These are phyloP conservation scores for Megalops cyprinoides DNA, from an alignment of 2,797 vertebrate genomes.

Conservation along the genomic window DNA sequence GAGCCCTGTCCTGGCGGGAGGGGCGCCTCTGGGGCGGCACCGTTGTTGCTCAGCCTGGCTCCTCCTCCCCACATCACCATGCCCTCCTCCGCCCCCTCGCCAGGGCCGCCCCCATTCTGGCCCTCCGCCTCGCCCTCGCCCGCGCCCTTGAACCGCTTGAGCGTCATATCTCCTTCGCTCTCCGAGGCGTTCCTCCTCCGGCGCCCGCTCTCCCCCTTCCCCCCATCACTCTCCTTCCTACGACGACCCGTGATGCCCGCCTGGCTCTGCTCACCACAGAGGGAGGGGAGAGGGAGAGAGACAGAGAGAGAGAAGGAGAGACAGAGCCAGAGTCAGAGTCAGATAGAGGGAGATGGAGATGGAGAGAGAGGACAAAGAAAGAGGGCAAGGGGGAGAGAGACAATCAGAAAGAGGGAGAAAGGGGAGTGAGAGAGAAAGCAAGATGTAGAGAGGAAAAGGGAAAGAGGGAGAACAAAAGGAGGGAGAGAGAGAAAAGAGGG, in stretches of 20 bases:
- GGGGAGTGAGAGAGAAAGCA: neutral
- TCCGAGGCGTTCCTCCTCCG: slow-evolving; percentile 89
- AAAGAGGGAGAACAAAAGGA: neutral
- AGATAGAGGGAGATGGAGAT: too few species aligned
- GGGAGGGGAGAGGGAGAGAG: neutral
- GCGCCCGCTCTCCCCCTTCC: slow-evolving; percentile 80
- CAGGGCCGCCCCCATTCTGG: slow-evolving; percentile 76
- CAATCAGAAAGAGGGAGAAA: too few species aligned
- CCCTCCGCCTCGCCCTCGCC: slow-evolving; percentile 73
- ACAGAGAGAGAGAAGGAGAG: too few species aligned
- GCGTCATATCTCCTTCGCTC: slow-evolving; percentile 86
- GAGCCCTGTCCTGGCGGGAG: slow-evolving; percentile 41
- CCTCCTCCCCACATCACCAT: slow-evolving; percentile 77
- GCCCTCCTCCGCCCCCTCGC: slow-evolving; percentile 75
- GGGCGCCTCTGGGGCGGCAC: slow-evolving; percentile 59
- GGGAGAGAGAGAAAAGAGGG: neutral
- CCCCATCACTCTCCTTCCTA: slow-evolving; percentile 72
- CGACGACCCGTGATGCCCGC: slow-evolving; percentile 63
- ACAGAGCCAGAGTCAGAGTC: neutral
- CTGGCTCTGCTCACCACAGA: slow-evolving; percentile 38
- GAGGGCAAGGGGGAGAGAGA: neutral
- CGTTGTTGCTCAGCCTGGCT: slow-evolving; percentile 66
- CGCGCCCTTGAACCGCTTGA: slow-evolving; percentile 90
- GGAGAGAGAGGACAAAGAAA: neutral
- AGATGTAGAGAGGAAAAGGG: neutral